Evolutionary conservation across 1,140 invertebrate genomes (phyloP), one percentile per base, ranked within the genome.

Genomic region (Dryas iulia): DNA sequence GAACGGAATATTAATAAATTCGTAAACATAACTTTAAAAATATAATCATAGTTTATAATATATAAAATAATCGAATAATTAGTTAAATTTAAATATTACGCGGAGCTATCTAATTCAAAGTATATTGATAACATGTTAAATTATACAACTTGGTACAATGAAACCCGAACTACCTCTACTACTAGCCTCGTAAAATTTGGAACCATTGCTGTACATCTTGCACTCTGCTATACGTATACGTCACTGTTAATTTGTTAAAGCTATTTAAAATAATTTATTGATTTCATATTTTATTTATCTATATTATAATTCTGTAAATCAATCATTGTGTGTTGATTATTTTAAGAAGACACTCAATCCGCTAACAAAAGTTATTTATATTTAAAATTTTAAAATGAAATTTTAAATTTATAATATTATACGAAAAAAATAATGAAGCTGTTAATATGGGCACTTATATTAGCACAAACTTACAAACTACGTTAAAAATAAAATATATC

Each of bases 181-280:
- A 35, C 4, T 14, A 14, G n/a, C 5, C 12, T 2, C 4, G 14
- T n/a, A 18, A 11, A 47, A 47, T 14, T 18, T n/a, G 14, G 0
- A 18, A 47, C 14, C 7, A 21, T 47, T 8, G 14, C 39, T 18
- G 26, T 28, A 28, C 6, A 28, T 3, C 26, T 3, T 3, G 2
- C 26, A 28, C 26, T 28, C 6, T 6, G 26, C 6, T 5, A 12
- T 14, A 26, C 4, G 4, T n/a, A n/a, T 26, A 56, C 53, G 10
- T 14, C n/a, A 56, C 5, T 26, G 25, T 56, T 56, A 26, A 18
- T 24, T 11, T 24, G 11, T 23, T 54, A 24, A 12, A 23, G 18
- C 18, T 54, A 54, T 8, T 54, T 54, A 54, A 54, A 54, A 8
- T 23, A 54, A 23, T 54, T 54, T 21, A 54, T 54, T 39, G 33